A percentile compares a stretch with the other conserved stretches of the same genome.
These are phyloP conservation scores for Drosophila ohnishii DNA, from an alignment of 1,140 invertebrate species.

Conservation along the genomic window DNA sequence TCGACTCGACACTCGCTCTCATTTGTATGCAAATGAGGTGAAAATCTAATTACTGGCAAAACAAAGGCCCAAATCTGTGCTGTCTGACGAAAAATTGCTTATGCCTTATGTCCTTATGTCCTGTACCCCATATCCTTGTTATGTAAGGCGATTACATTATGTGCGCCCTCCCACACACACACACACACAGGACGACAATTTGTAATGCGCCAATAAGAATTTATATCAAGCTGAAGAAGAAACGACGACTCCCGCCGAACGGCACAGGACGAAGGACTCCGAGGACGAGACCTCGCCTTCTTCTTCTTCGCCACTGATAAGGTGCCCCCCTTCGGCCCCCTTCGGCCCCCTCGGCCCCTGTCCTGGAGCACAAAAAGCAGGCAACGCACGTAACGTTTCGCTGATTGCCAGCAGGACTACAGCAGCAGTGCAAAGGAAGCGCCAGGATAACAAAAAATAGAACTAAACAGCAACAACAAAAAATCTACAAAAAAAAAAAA, in stretches of 20 bases:
- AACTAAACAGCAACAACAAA: conserved; percentile 1
- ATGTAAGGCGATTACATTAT: conserved; percentile 75
- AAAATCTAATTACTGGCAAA: conserved; percentile 77
- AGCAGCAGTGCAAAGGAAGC: conserved; percentile 5
- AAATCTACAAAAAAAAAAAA: neutral
- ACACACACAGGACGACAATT: conserved; percentile 64
- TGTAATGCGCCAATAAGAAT: conserved; percentile 82
- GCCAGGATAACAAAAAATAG: conserved; percentile 2
- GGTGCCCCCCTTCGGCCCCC: conserved; percentile 23
- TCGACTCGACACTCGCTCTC: conserved; percentile 24
- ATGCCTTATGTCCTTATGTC: conserved; percentile 14
- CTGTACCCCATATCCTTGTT: conserved; percentile 28
- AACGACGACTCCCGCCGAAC: conserved; percentile 37
- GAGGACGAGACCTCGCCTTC: conserved; percentile 27
- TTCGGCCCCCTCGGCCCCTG: too few species aligned
- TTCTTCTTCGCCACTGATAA: conserved; percentile 54
- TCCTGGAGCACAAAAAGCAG: conserved; percentile 28
- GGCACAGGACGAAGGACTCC: conserved; percentile 44
- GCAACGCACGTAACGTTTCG: conserved; percentile 40
- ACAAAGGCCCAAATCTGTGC: conserved; percentile 57
- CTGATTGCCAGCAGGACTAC: conserved; percentile 52
- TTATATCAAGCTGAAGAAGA: conserved; percentile 72
- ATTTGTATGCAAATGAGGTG: conserved; percentile 78
- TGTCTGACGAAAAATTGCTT: conserved; percentile 63
- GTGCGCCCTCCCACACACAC: conserved; percentile 24